These are phyloP conservation scores for Amiota mariae DNA, from an alignment of 2,888 invertebrate species.

Conservation along the genomic window DNA sequence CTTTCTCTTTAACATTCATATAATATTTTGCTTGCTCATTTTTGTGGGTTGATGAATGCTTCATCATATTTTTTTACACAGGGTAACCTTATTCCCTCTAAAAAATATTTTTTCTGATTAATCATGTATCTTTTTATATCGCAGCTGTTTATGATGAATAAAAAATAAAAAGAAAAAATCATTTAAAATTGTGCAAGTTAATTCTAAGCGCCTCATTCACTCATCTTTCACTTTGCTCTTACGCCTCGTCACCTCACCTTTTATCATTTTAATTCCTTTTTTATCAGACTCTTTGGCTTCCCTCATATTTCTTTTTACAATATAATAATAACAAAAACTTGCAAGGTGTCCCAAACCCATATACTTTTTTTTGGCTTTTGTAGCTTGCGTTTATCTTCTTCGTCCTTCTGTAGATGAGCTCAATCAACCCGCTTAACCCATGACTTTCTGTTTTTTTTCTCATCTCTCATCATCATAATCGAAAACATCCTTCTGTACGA, in stretches of 20 bases:
- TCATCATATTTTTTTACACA: constrained; percentile 33
- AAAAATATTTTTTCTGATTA: constrained; percentile 58
- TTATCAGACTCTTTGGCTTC: constrained; percentile 54
- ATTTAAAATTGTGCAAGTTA: constrained; percentile 30
- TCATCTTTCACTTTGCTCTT: not conserved
- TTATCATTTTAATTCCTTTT: constrained; percentile 52
- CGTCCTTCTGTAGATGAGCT: not conserved
- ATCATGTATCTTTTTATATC: constrained; percentile 47
- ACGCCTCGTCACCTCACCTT: constrained; percentile 55
- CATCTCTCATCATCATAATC: not conserved
- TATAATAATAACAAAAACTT: not conserved
- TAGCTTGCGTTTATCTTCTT: not conserved
- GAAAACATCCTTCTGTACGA: not conserved
- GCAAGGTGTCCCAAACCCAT: constrained; percentile 8
- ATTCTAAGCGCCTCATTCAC: constrained; percentile 17
- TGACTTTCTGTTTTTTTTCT: constrained; percentile 13
- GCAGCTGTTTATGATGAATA: constrained; percentile 47
- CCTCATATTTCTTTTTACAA: constrained; percentile 45
- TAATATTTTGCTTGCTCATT: constrained; percentile 37
- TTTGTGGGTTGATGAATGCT: constrained; percentile 61
- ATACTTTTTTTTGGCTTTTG: not conserved
- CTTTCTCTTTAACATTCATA: not conserved
- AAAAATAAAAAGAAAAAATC: constrained; percentile 7
- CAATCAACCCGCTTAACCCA: constrained; percentile 8
- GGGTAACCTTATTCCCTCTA: constrained; percentile 44